Base-by-base conservation (phyloP, 2,113 vertebrate genomes). In the Sclerurus mexicanus region DNA sequence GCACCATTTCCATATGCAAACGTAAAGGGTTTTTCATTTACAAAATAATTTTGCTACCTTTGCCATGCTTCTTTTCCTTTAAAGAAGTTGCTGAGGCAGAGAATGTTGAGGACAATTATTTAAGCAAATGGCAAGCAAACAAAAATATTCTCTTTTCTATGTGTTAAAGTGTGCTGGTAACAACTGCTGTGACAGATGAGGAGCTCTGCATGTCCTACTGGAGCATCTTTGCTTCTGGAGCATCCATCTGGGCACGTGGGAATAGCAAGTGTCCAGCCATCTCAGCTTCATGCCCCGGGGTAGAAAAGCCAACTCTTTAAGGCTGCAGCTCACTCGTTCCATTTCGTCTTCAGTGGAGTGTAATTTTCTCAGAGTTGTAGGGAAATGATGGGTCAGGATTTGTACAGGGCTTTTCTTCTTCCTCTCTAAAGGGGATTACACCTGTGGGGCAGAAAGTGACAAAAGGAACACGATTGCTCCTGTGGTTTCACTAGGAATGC, bases 141-240 rank as follows among this genome's bases (percentile, higher is more conserved):
- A 22, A 13, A 35, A 52, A 27, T 16, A 47, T 30, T 62, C 4
- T 1, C 5, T 0, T 64, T 55, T 2, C 44, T 35, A 0, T 13
- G 8, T 47, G 30, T 75, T 72, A 1, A 28, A 31, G 4, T 7
- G 5, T 35, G 15, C 16, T 52, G 47, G 25, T n/a, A 52, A 14
- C 7, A 58, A 8, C 5, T 47, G 10, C 10, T 5, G 0, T 7
- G 58, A 3, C 4, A 33, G 37, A 10, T 30, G 0, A 11, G 55
- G 63, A 60, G 37, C 64, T 56, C n/a, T 69, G 20, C 15, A 1
- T 3, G 21, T 14, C 37, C 55, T 46, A 20, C 64, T 87, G 55
- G 14, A 47, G 10, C 28, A 5, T 21, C 55, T 63, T 63, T 19
- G 44, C 0, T 24, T 62, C 20, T 28, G 50, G 74, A 56, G 59